Evolutionary conservation across 2,888 invertebrate genomes (phyloP), one percentile per base, ranked within the genome.

Genomic region (Mesorhabditis belari): DNA sequence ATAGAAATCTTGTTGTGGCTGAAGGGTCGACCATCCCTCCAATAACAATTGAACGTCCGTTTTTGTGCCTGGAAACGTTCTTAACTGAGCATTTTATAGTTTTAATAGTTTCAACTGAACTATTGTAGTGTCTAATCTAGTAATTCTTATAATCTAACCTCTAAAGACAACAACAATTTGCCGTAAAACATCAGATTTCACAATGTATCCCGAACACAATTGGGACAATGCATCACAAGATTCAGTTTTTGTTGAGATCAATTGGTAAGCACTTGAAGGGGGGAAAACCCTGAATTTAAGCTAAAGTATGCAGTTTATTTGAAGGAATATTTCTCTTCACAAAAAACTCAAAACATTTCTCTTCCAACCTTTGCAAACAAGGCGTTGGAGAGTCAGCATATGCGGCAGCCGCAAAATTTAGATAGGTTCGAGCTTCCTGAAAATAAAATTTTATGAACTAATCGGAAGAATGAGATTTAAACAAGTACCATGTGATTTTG

Each of bases 21-120:
- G 62, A 5, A 72, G 54, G 5, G 76, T 68, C 5, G 73, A 67
- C 69, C 70, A 72, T 5, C 72, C 75, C 62, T 78, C 78, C 19
- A 75, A 57, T 4, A 77, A 56, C 4, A 78, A 65, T 64, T 78
- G 78, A 19, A 66, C 67, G 49, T 55, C 58, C 4, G 66, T 68
- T 25, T 61, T 66, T 1, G 67, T 68, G 4, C 70, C 70, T 23
- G 66, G 28, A 29, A 65, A n/a, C n/a, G n/a, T n/a, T n/a, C n/a
- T n/a, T n/a, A n/a, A n/a, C n/a, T n/a, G n/a, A n/a, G n/a, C n/a
- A n/a, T n/a, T n/a, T n/a, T n/a, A n/a, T n/a, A n/a, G n/a, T n/a
- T n/a, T n/a, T n/a, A n/a, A n/a, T n/a, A n/a, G n/a, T n/a, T n/a
- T n/a, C n/a, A n/a, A n/a, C n/a, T n/a, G n/a, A n/a, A n/a, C n/a